Conservation (phyloP, 2,888 invertebrate species). For the Neelides folsomi region DNA sequence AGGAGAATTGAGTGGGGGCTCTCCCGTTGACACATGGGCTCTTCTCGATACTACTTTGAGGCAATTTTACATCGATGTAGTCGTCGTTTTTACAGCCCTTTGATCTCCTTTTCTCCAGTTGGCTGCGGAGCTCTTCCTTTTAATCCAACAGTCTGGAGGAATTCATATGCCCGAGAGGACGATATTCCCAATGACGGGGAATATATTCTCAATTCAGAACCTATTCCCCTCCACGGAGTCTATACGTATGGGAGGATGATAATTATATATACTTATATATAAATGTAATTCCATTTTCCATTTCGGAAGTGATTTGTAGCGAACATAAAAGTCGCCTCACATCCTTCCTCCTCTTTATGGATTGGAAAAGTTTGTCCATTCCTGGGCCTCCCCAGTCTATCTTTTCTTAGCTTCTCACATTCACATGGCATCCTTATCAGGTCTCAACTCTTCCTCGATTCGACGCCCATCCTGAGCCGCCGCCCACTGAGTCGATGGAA, state of each 20-base stretch:
- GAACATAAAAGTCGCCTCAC: conserved; percentile 34
- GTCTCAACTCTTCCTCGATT: not conserved
- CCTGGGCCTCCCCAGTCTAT: conserved; percentile 33
- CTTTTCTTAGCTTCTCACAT: conserved; percentile 32
- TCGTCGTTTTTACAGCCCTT: too few relatives aligned
- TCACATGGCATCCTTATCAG: conserved; percentile 13
- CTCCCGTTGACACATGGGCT: too few relatives aligned
- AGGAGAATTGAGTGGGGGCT: too few relatives aligned
- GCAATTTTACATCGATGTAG: too few relatives aligned
- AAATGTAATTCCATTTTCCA: conserved; percentile 33
- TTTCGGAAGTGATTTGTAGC: conserved; percentile 33
- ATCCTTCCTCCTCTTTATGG: conserved; percentile 34
- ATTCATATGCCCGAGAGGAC: not conserved
- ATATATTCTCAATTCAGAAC: too few relatives aligned
- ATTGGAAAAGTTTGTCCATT: conserved; percentile 34
- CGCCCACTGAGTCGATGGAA: conserved; percentile 1
- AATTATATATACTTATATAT: too few relatives aligned
- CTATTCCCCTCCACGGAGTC: too few relatives aligned
- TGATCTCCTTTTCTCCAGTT: too few relatives aligned
- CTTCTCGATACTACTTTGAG: too few relatives aligned
- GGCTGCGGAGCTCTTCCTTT: not conserved
- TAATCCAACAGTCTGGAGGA: not conserved
- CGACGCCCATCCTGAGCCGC: conserved; percentile 2
- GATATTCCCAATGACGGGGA: not conserved
- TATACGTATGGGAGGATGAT: too few relatives aligned